Evolutionary conservation across 2,113 vertebrate genomes (phyloP).

Genomic region (Corydoras maculifer): DNA sequence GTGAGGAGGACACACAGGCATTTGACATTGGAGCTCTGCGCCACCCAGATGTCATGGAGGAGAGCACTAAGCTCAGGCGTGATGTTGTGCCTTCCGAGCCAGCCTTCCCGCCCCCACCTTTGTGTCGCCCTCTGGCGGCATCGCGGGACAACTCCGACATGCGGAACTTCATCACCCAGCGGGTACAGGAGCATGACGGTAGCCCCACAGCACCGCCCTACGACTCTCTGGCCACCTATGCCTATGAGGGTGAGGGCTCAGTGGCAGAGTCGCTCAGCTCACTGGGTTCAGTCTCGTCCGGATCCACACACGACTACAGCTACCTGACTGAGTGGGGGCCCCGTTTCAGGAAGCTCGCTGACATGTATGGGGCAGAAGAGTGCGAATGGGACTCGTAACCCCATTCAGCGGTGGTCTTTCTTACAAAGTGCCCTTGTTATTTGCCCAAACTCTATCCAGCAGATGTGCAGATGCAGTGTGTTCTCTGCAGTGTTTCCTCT

Average conservation of each 20-base stretch:
- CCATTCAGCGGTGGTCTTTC: conserved; percentile 21
- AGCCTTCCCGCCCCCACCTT: conserved; percentile 61
- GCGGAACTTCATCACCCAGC: conserved; percentile 88
- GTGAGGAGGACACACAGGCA: conserved; percentile 93
- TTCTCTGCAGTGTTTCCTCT: conserved; percentile 1
- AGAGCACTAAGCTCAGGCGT: conserved; percentile 74
- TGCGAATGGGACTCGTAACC: conserved; percentile 82
- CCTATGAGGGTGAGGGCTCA: conserved; percentile 86
- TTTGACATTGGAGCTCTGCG: conserved; percentile 88
- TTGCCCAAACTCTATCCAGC: conserved; percentile 24
- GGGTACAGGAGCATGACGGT: conserved; percentile 83
- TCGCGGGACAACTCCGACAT: conserved; percentile 79
- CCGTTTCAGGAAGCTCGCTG: conserved; percentile 87
- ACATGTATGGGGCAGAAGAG: conserved; percentile 85
- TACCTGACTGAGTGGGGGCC: conserved; percentile 97
- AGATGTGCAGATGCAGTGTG: conserved; percentile 5
- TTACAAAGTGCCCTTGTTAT: conserved; percentile 57
- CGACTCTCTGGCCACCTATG: conserved; percentile 90
- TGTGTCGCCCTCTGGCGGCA: conserved; percentile 47
- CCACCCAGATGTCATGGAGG: conserved; percentile 83
- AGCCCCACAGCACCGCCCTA: conserved; percentile 86
- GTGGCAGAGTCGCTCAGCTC: conserved; percentile 91
- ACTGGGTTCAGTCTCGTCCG: conserved; percentile 77
- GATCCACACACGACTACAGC: conserved; percentile 87
- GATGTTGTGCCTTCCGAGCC: conserved; percentile 83